Evolutionary conservation across 2,797 vertebrate species (phyloP).

Genomic region (Corythornis leucogaster): DNA sequence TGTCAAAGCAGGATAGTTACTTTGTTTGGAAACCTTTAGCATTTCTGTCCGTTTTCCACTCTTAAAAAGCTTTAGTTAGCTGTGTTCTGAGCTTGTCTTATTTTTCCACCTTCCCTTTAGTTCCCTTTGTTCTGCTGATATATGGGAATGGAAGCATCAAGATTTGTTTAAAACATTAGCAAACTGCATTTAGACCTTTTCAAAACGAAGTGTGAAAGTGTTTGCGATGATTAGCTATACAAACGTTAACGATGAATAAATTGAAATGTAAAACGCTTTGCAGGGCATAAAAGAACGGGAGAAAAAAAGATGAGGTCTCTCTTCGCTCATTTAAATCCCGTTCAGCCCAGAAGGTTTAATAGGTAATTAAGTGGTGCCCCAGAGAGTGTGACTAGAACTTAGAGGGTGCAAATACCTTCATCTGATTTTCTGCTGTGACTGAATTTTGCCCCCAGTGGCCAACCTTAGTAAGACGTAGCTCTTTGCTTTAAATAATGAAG

Average conservation of each 20-base stretch:
- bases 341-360: slow-evolving; percentile 4
- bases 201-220: neutral
- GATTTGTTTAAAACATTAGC: neutral
- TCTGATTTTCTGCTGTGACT: slow-evolving; percentile 15
- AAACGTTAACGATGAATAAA: neutral
- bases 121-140: neutral
- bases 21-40: neutral
- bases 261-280: neutral
- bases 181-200: neutral
- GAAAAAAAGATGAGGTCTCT: neutral
- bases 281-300: neutral
- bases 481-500: slow-evolving; percentile 45
- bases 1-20: neutral
- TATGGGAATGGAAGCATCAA: neutral
- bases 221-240: neutral
- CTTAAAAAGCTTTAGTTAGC: neutral
- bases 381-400: neutral
- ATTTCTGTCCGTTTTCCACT: neutral
- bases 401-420: neutral
- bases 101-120: neutral
- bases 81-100: neutral
- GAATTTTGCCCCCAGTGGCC: slow-evolving; percentile 50
- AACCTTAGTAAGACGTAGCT: slow-evolving; percentile 23
- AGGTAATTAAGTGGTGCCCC: neutral
- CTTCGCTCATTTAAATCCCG: slow-evolving; percentile 21